Evolutionary conservation across 2,113 vertebrate species (phyloP).

Genomic region (Vireo altiloquus): DNA sequence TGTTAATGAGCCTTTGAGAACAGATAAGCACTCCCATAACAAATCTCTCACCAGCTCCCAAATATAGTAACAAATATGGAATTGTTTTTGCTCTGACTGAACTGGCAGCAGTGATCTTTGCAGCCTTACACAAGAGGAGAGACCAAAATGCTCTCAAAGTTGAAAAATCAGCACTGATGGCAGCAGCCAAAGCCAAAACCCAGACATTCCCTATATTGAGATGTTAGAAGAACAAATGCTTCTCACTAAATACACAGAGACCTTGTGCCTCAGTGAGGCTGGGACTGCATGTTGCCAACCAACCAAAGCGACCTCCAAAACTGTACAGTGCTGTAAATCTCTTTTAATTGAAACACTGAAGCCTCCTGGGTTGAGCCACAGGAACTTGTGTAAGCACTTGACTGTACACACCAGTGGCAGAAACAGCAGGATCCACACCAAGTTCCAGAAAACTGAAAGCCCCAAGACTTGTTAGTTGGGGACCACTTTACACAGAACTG

Average conservation of each 20-base stretch:
- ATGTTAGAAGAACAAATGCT: not conserved
- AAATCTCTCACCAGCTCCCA: not conserved
- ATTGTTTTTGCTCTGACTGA: not conserved
- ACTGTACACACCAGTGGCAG: not conserved
- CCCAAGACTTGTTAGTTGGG: not conserved
- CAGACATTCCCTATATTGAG: not conserved
- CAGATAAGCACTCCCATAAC: not conserved
- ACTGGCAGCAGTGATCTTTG: not conserved
- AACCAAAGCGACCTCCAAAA: not conserved
- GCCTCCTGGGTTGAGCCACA: not conserved
- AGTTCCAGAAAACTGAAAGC: not conserved
- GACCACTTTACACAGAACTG: not conserved
- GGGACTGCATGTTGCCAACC: not conserved
- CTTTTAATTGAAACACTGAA: slow-evolving; percentile 5
- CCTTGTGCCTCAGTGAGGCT: not conserved
- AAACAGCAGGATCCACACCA: not conserved
- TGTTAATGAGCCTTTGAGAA: not conserved
- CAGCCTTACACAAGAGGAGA: not conserved
- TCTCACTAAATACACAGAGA: not conserved
- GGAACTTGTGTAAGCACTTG: not conserved
- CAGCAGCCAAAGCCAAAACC: not conserved
- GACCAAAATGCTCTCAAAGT: not conserved
- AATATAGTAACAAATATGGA: not conserved
- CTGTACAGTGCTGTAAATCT: not conserved
- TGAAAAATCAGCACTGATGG: not conserved